Base-by-base conservation (phyloP, 1,140 invertebrate species). In the Drosophila mayri region DNA sequence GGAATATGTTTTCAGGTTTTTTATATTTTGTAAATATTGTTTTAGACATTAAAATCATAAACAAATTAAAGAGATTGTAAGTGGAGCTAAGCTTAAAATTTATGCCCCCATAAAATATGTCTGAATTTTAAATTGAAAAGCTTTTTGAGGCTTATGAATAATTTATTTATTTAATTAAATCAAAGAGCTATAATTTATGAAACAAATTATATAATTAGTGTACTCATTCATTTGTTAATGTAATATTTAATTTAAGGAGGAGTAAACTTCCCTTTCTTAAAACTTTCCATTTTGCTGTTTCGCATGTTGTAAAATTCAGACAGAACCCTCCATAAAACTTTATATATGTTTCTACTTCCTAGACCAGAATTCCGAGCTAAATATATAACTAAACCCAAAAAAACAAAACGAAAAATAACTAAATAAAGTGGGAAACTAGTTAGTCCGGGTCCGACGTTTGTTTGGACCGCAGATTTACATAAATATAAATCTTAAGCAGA, bases 401-500 rank as follows among this genome's bases (percentile, higher is more conserved):
- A n/a, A 50, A 47, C 20, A 3, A 44, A 32, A 58, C 28, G 8
- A 59, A 22, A 43, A 44, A 59, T 44, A 70, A 12, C 37, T 20
- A 47, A 49, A 47, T 55, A 59, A 58, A 49, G 64, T 76, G 55
- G 52, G 52, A 76, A 76, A 76, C 74, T 76, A 76, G 74, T 76
- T 76, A 61, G 55, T 76, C 73, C 73, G 22, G 41, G 73, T 76
- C 38, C 37, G 40, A 11, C 30, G 40, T 73, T 61, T 73, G 68
- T 61, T 73, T 74, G 47, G 57, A 25, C 72, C 32, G 35, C 57
- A 35, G 68, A 73, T 76, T 76, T 76, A 76, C 74, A 76, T 76
- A 76, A 76, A 60, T 67, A 76, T 52, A 76, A 76, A 76, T 76
- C 73, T 76, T 67, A 55, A 61, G 74, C 62, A 76, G 37, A 61